These are phyloP conservation scores for Thamnophis elegans DNA, from an alignment of 2,797 vertebrate species.

Conservation along the genomic window DNA sequence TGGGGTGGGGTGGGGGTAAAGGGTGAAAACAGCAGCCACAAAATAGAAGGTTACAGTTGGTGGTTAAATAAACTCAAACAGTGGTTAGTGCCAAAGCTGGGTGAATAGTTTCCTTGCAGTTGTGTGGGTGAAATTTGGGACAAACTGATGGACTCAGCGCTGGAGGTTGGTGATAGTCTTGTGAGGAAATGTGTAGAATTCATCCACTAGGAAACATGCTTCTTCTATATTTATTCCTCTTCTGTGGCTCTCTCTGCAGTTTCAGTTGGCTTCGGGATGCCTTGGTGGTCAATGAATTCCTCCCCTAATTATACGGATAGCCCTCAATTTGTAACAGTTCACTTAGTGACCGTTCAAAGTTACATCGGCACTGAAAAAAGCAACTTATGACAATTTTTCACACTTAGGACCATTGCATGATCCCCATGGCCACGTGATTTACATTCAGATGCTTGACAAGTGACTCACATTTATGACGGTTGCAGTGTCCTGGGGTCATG, in stretches of 20 bases:
- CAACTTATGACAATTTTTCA: neutral
- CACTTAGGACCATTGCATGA: neutral
- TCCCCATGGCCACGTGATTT: neutral
- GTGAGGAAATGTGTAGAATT: neutral
- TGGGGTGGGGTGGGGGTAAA: neutral
- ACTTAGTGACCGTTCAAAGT: neutral
- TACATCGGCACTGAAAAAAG: neutral
- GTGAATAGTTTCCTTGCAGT: neutral
- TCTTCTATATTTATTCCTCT: neutral
- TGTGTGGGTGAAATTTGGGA: neutral
- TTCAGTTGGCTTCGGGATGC: neutral
- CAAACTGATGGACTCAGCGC: neutral
- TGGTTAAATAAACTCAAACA: neutral
- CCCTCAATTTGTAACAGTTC: neutral
- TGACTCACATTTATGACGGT: too few species aligned
- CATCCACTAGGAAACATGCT: neutral
- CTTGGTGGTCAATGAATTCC: neutral
- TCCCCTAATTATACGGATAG: neutral
- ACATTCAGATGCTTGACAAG: too few species aligned
- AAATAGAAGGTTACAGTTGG: neutral
- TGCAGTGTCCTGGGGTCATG: too few species aligned
- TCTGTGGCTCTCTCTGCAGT: neutral
- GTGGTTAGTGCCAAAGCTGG: neutral
- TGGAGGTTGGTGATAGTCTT: neutral
- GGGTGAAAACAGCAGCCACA: neutral